phyloP scores from a whole-genome alignment of 2,888 invertebrate species.

The Eupithecia dodoneata region DNA sequence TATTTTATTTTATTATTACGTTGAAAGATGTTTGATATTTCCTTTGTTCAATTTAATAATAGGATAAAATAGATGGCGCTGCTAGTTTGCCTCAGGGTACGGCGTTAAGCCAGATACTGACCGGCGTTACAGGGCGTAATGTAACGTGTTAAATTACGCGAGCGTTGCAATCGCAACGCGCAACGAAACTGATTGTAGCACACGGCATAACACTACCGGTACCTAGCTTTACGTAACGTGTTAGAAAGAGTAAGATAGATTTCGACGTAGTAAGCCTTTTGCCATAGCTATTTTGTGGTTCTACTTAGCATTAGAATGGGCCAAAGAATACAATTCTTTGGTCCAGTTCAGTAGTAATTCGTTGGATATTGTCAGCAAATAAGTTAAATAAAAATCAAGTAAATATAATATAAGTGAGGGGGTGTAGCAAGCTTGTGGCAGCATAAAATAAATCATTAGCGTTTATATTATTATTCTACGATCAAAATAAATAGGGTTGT shows the following conservation, averaged over 20 bases:
- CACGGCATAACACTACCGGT: no score
- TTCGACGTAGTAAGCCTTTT: not conserved
- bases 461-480: not conserved
- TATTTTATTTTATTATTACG: no score
- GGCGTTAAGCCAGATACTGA: no score
- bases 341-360: not conserved
- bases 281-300: not conserved
- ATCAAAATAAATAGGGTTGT: conserved; percentile 1
- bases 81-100: no score
- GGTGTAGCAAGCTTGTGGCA: not conserved
- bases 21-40: no score
- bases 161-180: no score
- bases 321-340: not conserved
- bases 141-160: no score
- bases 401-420: not conserved
- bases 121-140: no score
- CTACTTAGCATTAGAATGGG: not conserved
- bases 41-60: no score
- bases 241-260: not conserved
- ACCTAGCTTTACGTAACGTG: not conserved
- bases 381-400: not conserved
- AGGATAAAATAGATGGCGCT: no score
- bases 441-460: not conserved
- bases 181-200: no score
- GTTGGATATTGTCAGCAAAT: not conserved